Evolutionary conservation across 64 coral and sea anemone species (phyloP).

Genomic region (Platygyra sinensis): DNA sequence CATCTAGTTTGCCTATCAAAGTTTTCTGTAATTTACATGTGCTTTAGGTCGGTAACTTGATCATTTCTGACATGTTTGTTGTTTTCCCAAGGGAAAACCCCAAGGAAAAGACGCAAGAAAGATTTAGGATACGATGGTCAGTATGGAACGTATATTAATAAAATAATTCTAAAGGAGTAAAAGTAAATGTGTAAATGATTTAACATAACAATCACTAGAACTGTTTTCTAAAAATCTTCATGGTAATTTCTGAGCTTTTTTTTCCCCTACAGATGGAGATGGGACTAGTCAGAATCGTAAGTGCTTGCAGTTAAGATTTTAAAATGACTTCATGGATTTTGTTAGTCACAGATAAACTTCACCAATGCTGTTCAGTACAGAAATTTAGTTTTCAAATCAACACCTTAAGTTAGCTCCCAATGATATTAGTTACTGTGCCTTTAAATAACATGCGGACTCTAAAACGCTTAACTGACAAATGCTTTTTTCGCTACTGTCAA

Average conservation of each 20-base stretch:
- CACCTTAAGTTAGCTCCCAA: no score
- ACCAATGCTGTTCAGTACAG: background rate
- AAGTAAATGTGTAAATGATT: background rate
- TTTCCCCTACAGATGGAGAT: conserved; percentile 70
- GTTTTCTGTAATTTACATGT: no score
- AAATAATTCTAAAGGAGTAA: background rate
- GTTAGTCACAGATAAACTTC: background rate
- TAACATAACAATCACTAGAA: background rate
- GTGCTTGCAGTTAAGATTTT: background rate
- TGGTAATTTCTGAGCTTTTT: conserved; percentile 13
- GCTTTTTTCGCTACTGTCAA: no score
- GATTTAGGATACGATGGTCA: conserved; percentile 64
- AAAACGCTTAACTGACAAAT: no score
- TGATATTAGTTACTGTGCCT: no score
- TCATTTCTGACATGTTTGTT: background rate
- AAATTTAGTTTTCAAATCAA: no score
- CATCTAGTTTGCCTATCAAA: no score
- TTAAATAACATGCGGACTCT: no score
- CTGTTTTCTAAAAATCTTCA: background rate
- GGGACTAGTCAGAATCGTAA: conserved; percentile 65
- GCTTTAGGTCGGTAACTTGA: no score
- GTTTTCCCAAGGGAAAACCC: conserved; percentile 61
- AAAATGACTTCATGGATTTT: background rate
- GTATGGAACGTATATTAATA: background rate
- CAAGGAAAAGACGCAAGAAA: conserved; percentile 87